A percentile compares a stretch with the other conserved stretches of the same genome.
Evolutionary conservation across 2,797 vertebrate genomes (phyloP).

Genomic region (Fistularia tabacaria): DNA sequence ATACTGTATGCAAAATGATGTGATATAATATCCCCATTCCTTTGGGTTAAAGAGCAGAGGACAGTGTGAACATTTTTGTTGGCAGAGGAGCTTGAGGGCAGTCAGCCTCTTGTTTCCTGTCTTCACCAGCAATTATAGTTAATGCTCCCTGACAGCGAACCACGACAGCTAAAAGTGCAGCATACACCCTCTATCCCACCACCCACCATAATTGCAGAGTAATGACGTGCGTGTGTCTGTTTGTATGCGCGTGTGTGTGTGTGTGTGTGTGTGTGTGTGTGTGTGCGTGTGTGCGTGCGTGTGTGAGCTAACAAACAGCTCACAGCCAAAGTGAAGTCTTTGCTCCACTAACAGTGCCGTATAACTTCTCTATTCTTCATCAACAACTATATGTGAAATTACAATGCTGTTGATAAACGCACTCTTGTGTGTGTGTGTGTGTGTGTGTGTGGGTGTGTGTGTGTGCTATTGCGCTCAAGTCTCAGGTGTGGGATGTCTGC

Average conservation of each 20-base stretch:
- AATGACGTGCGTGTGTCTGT: conserved; percentile 29
- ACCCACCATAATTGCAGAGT: conserved; percentile 50
- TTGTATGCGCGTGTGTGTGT: too few species aligned
- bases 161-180: conserved; percentile 57
- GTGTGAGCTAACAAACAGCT: conserved; percentile 38
- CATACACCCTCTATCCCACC: conserved; percentile 23
- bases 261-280: too few species aligned
- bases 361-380: conserved; percentile 43
- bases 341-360: conserved; percentile 51
- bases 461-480: neutral
- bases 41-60: conserved; percentile 8
- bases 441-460: neutral
- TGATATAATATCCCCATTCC: conserved; percentile 2
- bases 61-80: conserved; percentile 32
- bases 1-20: conserved; percentile 1
- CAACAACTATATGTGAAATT: conserved; percentile 18
- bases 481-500: too few species aligned
- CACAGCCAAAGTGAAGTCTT: conserved; percentile 59
- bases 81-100: conserved; percentile 33
- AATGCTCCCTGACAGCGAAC: conserved; percentile 61
- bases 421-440: conserved; percentile 1
- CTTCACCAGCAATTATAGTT: conserved; percentile 56
- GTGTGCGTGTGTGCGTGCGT: too few species aligned
- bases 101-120: conserved; percentile 35
- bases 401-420: conserved; percentile 24